phyloP scores from a whole-genome alignment of 2,888 invertebrate species.

The Luffia ferchaultella region DNA sequence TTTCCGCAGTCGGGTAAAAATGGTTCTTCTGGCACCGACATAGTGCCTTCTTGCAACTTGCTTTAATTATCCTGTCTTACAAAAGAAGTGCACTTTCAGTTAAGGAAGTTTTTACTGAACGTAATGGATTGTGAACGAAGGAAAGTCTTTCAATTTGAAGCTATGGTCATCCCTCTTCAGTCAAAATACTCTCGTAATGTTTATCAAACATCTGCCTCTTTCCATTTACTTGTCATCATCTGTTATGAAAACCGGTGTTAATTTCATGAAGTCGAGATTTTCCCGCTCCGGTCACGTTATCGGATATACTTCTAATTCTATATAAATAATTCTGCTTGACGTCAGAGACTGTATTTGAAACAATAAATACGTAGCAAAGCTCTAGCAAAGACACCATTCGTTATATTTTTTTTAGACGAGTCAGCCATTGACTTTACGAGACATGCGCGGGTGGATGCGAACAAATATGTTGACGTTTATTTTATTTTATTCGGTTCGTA shows the following conservation, averaged over 20 bases:
- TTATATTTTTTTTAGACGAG: background rate
- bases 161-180: too few relatives aligned
- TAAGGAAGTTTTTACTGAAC: too few relatives aligned
- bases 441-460: background rate
- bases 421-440: background rate
- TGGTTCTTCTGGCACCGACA: too few relatives aligned
- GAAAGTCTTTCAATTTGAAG: too few relatives aligned
- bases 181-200: too few relatives aligned
- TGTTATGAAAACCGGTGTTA: background rate
- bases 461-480: background rate
- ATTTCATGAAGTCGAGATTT: background rate
- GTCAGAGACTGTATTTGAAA: background rate
- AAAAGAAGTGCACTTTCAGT: too few relatives aligned
- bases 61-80: too few relatives aligned
- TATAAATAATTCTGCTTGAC: background rate
- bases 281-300: too few relatives aligned
- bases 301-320: too few relatives aligned
- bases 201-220: background rate
- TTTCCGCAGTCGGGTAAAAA: too few relatives aligned
- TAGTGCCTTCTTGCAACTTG: too few relatives aligned
- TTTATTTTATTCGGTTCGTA: background rate
- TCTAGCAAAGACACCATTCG: background rate
- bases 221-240: background rate
- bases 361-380: background rate
- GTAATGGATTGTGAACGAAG: too few relatives aligned